These are phyloP conservation scores for Lota lota DNA, from an alignment of 2,113 vertebrate species.

Conservation along the genomic window DNA sequence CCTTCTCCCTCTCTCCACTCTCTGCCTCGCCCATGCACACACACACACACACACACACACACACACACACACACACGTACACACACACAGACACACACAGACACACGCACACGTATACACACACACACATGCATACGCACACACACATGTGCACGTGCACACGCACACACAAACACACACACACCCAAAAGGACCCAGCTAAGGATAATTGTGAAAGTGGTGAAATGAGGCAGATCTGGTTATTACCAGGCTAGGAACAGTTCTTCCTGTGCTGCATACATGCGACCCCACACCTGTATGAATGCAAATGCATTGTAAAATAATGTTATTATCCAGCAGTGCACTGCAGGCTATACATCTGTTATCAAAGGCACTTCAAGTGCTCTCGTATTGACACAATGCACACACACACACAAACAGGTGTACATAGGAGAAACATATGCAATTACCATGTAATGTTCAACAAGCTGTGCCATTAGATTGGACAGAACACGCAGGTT, in stretches of 20 bases:
- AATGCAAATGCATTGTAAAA: not conserved
- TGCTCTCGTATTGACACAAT: not conserved
- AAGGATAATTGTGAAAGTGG: not conserved
- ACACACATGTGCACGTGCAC: not conserved
- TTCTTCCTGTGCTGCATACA: not conserved
- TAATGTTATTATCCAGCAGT: not conserved
- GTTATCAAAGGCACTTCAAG: no score
- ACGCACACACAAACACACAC: conserved; percentile 2
- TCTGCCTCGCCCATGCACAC: not conserved
- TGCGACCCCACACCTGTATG: not conserved
- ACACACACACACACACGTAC: no score
- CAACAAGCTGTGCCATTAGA: not conserved
- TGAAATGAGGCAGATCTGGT: not conserved
- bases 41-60: no score
- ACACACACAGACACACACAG: no score
- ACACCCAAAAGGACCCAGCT: not conserved
- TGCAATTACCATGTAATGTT: not conserved
- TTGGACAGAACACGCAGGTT: not conserved
- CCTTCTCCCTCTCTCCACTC: not conserved
- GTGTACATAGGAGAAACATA: not conserved
- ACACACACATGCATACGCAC: not conserved
- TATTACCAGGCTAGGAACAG: not conserved
- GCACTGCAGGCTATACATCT: not conserved
- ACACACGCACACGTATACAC: no score
- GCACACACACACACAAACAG: not conserved